phyloP scores from a whole-genome alignment of 2,113 vertebrate species.

The Sceloporus tristichus region DNA sequence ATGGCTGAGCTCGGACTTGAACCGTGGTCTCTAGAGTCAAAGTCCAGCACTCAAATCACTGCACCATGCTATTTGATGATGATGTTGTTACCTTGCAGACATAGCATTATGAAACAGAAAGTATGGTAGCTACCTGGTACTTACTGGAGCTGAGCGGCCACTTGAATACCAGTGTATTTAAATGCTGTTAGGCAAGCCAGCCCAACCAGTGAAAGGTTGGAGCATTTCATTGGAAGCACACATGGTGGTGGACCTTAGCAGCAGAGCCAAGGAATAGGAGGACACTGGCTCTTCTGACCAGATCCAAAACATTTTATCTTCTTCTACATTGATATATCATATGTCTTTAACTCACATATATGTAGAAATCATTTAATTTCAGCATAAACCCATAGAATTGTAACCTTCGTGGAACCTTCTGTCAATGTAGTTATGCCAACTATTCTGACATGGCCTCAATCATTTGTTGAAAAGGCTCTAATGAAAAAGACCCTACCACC shows the following conservation, averaged over 20 bases:
- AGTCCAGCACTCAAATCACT: too few species aligned
- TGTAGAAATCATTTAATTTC: too few species aligned
- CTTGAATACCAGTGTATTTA: not conserved
- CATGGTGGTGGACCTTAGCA: not conserved
- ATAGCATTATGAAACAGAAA: not conserved
- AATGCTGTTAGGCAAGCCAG: not conserved
- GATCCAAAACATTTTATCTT: not conserved
- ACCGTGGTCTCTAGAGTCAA: too few species aligned
- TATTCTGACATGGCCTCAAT: too few species aligned
- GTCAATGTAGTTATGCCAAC: too few species aligned
- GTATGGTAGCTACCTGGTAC: not conserved
- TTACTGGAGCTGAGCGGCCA: not conserved
- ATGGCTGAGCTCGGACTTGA: too few species aligned
- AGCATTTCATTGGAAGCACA: not conserved
- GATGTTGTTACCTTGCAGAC: not conserved
- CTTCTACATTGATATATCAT: not conserved
- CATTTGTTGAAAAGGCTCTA: too few species aligned
- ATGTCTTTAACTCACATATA: not conserved
- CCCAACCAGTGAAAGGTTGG: not conserved
- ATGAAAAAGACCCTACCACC: too few species aligned
- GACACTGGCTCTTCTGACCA: not conserved
- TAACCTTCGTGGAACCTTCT: too few species aligned
- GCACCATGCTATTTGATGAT: too few species aligned
- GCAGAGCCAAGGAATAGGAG: too few species aligned
- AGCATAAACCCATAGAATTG: too few species aligned